phyloP scores from a whole-genome alignment of 2,113 vertebrate species.

The Mesitornis unicolor region DNA sequence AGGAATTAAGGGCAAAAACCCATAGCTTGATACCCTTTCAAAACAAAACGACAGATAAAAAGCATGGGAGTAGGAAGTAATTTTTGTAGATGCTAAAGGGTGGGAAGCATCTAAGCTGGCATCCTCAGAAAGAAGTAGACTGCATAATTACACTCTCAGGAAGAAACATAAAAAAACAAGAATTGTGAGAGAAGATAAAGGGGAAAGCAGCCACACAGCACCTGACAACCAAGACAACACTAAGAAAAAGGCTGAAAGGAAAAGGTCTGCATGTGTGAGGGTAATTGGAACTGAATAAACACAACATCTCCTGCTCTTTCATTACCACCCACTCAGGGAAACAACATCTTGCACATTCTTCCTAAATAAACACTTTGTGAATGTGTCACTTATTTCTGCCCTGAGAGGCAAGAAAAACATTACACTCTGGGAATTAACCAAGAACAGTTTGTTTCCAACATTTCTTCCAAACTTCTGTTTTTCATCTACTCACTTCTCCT shows the following conservation, averaged over 20 bases:
- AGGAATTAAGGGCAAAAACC: not conserved
- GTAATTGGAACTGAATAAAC: not conserved
- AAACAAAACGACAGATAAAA: not conserved
- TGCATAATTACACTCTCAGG: not conserved
- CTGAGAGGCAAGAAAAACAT: not conserved
- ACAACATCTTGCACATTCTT: not conserved
- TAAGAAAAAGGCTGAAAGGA: not conserved
- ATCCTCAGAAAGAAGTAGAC: not conserved
- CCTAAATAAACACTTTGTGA: not conserved
- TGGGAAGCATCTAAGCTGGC: not conserved
- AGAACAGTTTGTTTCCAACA: not conserved
- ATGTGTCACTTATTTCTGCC: conserved; percentile 7
- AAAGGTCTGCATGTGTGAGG: not conserved
- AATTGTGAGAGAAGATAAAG: not conserved
- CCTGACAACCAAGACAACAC: not conserved
- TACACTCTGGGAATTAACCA: not conserved
- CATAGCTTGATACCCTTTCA: not conserved
- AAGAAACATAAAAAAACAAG: not conserved
- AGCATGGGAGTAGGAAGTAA: not conserved
- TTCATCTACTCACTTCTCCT: not conserved
- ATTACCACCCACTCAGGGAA: not conserved
- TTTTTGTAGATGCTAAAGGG: not conserved
- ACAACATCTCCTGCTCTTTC: not conserved
- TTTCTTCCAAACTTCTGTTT: not conserved
- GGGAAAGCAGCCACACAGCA: not conserved